Evolutionary conservation across 2,888 invertebrate genomes (phyloP).

Genomic region (Teleogryllus oceanicus): DNA sequence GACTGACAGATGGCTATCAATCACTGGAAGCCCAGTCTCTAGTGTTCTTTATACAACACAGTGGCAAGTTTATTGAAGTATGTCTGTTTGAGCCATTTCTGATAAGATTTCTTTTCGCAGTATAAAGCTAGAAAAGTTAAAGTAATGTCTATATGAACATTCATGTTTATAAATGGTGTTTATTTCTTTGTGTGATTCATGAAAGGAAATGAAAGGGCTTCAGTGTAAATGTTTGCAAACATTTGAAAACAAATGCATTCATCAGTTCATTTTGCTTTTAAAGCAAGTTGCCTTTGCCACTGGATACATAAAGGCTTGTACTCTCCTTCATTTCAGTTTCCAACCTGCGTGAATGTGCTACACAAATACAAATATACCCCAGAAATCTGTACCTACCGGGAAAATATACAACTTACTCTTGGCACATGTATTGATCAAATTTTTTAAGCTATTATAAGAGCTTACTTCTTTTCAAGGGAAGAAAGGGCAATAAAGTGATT

Average conservation of each 20-base stretch:
- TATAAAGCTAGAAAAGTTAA: not conserved
- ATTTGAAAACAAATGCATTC: not conserved
- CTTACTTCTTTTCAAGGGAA: too few relatives aligned
- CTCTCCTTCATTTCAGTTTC: not conserved
- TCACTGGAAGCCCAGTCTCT: slow-evolving; percentile 10
- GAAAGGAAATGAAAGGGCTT: too few relatives aligned
- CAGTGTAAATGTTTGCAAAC: too few relatives aligned
- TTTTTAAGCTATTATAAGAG: too few relatives aligned
- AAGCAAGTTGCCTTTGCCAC: not conserved
- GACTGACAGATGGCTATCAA: not conserved
- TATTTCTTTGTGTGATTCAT: too few relatives aligned
- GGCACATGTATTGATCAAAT: not conserved
- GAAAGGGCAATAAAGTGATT: too few relatives aligned
- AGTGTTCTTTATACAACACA: not conserved
- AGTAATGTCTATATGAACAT: too few relatives aligned
- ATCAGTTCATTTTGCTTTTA: not conserved
- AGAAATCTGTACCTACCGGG: not conserved
- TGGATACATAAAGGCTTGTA: slow-evolving; percentile 8
- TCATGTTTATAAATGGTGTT: too few relatives aligned
- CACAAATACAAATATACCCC: not conserved
- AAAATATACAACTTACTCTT: slow-evolving; percentile 9
- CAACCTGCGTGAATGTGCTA: not conserved
- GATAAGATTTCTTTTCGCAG: not conserved
- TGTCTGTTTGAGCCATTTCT: not conserved
- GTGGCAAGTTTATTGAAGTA: not conserved